Percentiles rank a stretch among this genome's conserved stretches.
These are phyloP conservation scores for Phalloptychus januarius DNA, from an alignment of 2,797 vertebrate species.

Conservation along the genomic window DNA sequence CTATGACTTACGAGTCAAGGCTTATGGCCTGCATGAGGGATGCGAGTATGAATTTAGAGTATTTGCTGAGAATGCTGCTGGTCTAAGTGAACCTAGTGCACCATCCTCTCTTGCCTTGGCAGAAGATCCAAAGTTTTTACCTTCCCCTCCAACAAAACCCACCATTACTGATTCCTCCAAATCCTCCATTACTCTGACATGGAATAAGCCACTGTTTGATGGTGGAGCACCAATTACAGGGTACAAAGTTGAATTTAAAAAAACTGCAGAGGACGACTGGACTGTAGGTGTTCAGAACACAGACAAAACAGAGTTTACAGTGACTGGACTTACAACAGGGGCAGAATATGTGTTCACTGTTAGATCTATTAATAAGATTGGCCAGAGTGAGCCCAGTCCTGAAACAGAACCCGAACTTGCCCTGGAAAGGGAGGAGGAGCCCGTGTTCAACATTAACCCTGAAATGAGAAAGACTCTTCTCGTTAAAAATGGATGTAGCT, in stretches of 20 bases:
- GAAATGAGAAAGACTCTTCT: constrained; percentile 95
- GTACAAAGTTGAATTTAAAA: constrained; percentile 93
- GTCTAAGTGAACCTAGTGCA: constrained; percentile 92
- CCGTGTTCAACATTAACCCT: constrained; percentile 89
- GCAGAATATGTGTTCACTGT: constrained; percentile 90
- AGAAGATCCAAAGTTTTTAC: constrained; percentile 94
- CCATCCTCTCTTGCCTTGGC: constrained; percentile 87
- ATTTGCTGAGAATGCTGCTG: constrained; percentile 95
- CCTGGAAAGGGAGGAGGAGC: constrained; percentile 95
- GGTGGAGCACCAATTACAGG: constrained; percentile 91
- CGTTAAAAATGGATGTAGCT: constrained; percentile 91
- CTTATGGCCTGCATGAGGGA: constrained; percentile 90
- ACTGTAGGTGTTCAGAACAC: constrained; percentile 85
- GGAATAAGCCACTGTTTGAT: constrained; percentile 97
- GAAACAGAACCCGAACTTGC: constrained; percentile 88
- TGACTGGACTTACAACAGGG: constrained; percentile 86
- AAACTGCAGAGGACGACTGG: constrained; percentile 89
- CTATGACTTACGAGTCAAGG: constrained; percentile 96
- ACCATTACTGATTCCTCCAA: constrained; percentile 88
- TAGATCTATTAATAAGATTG: constrained; percentile 93
- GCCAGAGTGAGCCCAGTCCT: constrained; percentile 91
- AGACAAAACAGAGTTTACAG: constrained; percentile 88
- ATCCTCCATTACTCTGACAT: constrained; percentile 88
- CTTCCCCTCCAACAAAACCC: constrained; percentile 92
- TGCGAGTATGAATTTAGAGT: constrained; percentile 97